These are phyloP conservation scores for Selenia dentaria DNA, from an alignment of 2,888 invertebrate genomes.

Conservation along the genomic window DNA sequence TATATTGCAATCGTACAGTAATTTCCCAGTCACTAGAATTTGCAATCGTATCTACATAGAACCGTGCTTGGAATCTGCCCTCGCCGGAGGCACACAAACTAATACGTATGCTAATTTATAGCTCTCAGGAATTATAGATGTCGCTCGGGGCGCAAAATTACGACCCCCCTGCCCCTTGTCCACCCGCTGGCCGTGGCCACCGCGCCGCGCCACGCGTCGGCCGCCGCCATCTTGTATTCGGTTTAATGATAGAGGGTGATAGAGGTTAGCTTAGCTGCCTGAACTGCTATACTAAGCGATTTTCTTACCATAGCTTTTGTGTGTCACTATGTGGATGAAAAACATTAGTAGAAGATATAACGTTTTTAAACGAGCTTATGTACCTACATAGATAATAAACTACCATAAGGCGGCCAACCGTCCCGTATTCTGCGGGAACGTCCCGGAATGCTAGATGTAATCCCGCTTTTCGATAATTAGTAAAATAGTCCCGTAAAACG, in stretches of 20 bases:
- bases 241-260: conserved; percentile 44
- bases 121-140: conserved; percentile 79
- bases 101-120: conserved; percentile 83
- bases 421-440: too few relatives aligned
- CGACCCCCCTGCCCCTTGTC: conserved; percentile 43
- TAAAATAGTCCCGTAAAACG: too few relatives aligned
- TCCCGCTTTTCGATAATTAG: too few relatives aligned
- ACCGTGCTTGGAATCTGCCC: conserved; percentile 67
- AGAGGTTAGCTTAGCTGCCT: too few relatives aligned
- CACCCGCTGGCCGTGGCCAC: conserved; percentile 56
- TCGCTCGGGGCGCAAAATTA: conserved; percentile 73
- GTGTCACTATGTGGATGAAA: too few relatives aligned
- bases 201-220: neutral
- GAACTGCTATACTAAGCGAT: conserved; percentile 21
- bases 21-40: conserved; percentile 48
- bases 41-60: conserved; percentile 43
- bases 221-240: conserved; percentile 73
- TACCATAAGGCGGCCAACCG: too few relatives aligned
- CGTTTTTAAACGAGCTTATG: too few relatives aligned
- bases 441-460: too few relatives aligned
- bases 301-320: too few relatives aligned
- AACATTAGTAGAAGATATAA: too few relatives aligned
- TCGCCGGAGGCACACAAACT: conserved; percentile 60
- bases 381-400: too few relatives aligned
- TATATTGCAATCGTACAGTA: too few relatives aligned